Evolutionary conservation across 2,888 invertebrate species (phyloP).

Genomic region (Sinotaia quadrata): DNA sequence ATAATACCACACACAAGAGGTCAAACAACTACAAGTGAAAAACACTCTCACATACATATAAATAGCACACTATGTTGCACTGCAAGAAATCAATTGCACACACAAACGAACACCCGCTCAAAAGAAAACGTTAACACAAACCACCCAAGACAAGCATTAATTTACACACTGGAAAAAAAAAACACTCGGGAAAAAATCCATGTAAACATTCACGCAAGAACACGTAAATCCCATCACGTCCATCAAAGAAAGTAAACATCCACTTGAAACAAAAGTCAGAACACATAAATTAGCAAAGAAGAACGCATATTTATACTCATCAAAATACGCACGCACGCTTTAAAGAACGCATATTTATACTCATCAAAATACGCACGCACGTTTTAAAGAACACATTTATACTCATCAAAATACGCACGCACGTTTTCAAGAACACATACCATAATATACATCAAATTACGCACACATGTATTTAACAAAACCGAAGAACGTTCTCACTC

Average conservation of each 20-base stretch:
- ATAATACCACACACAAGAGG: too few species aligned
- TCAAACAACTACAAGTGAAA: too few species aligned
- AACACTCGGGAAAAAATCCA: not conserved
- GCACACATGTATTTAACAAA: not conserved
- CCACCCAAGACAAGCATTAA: not conserved
- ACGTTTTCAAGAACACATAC: not conserved
- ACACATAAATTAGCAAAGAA: not conserved
- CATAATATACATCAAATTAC: not conserved
- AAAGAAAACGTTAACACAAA: not conserved
- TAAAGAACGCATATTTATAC: not conserved
- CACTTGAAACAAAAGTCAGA: not conserved
- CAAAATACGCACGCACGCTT: not conserved
- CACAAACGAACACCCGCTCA: not conserved
- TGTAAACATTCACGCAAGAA: not conserved
- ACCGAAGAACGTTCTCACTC: too few species aligned
- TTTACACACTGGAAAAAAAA: not conserved
- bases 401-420: not conserved
- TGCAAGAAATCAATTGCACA: too few species aligned
- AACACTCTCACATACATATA: too few species aligned
- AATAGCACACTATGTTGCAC: too few species aligned
- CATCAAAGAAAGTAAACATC: not conserved
- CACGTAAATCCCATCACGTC: not conserved
- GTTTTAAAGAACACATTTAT: not conserved
- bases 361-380: not conserved
- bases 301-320: not conserved